A percentile compares a stretch with the other conserved stretches of the same genome.
Evolutionary conservation across 1,140 invertebrate genomes (phyloP).

Genomic region (Lanistes nyassanus): DNA sequence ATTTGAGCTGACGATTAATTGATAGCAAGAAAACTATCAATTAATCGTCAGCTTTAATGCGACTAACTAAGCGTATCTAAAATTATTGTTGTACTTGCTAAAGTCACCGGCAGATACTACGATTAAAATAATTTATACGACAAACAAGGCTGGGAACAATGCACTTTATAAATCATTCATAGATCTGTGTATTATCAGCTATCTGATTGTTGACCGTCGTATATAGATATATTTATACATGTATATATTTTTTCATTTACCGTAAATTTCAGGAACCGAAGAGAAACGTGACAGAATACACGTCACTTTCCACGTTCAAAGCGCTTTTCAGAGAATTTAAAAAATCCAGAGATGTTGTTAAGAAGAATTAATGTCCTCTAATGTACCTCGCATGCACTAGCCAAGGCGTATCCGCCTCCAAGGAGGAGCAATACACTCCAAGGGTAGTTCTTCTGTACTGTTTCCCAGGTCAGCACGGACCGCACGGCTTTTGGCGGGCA

Average conservation of each 20-base stretch:
- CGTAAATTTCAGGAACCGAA: too few relatives aligned
- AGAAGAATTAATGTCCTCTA: neutral
- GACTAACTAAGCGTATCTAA: neutral
- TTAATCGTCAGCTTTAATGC: neutral
- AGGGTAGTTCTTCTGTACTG: conserved; percentile 60
- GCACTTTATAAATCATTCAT: neutral
- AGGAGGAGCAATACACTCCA: conserved; percentile 69
- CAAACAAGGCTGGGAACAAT: neutral
- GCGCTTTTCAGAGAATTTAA: neutral
- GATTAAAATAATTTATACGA: neutral
- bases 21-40: neutral
- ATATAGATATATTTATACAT: conserved; percentile 5
- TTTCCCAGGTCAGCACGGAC: conserved; percentile 59
- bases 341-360: too few relatives aligned
- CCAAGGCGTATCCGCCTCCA: conserved; percentile 87
- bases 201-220: too few relatives aligned
- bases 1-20: too few relatives aligned
- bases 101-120: neutral
- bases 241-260: too few relatives aligned
- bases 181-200: too few relatives aligned
- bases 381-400: conserved; percentile 61
- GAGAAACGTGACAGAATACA: neutral
- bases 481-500: conserved; percentile 20
- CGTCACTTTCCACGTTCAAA: too few relatives aligned
- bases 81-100: neutral